Base-by-base conservation (phyloP, 1,140 invertebrate genomes). In the Dendrolimus punctatus region DNA sequence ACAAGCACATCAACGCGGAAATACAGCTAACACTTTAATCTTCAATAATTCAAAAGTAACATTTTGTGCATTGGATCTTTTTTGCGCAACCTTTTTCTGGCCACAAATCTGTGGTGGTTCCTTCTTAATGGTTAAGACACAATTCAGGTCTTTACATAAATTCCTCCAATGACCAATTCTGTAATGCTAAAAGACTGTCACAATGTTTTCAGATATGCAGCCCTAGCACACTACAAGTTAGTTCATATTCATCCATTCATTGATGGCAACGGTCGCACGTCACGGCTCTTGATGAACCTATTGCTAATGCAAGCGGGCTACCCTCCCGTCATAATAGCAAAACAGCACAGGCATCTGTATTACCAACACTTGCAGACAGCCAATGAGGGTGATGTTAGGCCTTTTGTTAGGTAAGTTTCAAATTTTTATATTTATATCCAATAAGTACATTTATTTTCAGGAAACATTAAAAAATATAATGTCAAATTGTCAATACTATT, bases 251-350 rank as follows among this genome's bases (percentile, higher is more conserved):
- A 99, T 89, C 96, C 96, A 0, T 97, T 97, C 79, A 90, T 92
- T 0, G 95, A 97, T 82, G 97, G 97, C 39, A 99, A 99, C 80
- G 98, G 98, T 0, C 89, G 98, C 68, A 99, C 98, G 0, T 96
- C 96, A 4, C 88, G 98, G 42, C 88, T 99, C 6, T 87, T 99
- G 0, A 99, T 99, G 97, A 99, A 99, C 80, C 90, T 98, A 57
- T 93, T 99, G 57, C 88, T 99, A n/a, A 98, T 99, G 95, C 94
- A 96, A 82, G 95, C 95, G n/a, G 98, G 97, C 1, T 99, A 95
- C 88, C 98, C 98, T 4, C 97, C 98, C 0, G 96, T 98, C 5
- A 98, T 98, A 49, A 95, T 99, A 51, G 91, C 94, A 51, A 98
- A 98, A 66, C 94, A 98, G 72, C 95, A 99, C 57, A 83, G 90